These are phyloP conservation scores for Carpatolechia fugitivella DNA, from an alignment of 2,888 invertebrate species.

Conservation along the genomic window DNA sequence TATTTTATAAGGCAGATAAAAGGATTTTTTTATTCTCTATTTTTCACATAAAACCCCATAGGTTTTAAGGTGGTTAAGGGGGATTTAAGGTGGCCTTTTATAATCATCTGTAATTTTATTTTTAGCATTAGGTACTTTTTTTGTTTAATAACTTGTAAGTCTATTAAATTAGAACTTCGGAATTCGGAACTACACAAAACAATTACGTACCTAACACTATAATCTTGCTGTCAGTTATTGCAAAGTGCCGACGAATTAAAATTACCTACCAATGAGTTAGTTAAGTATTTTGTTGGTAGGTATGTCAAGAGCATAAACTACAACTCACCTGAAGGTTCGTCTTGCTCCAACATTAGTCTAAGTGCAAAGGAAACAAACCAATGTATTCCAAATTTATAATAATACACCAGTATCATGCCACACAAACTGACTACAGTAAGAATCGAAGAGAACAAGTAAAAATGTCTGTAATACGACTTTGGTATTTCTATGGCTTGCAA, in stretches of 20 bases:
- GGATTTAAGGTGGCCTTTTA: too few relatives aligned
- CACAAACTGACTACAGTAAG: slow-evolving; percentile 71
- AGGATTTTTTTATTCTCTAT: too few relatives aligned
- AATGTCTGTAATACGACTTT: slow-evolving; percentile 89
- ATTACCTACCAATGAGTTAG: background rate
- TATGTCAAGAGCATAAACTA: background rate
- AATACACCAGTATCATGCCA: slow-evolving; percentile 73
- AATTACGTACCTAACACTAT: too few relatives aligned
- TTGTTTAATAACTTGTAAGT: too few relatives aligned
- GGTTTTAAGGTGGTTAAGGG: too few relatives aligned
- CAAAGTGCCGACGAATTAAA: background rate
- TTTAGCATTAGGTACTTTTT: too few relatives aligned
- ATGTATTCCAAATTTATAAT: slow-evolving; percentile 67
- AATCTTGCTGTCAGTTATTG: background rate
- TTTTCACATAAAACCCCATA: too few relatives aligned
- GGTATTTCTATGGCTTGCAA: slow-evolving; percentile 82
- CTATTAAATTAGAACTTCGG: too few relatives aligned
- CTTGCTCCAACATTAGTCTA: slow-evolving; percentile 62
- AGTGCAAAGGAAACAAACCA: slow-evolving; percentile 66
- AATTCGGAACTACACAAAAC: too few relatives aligned
- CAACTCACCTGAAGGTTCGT: slow-evolving; percentile 74
- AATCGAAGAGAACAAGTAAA: slow-evolving; percentile 85
- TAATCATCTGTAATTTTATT: too few relatives aligned
- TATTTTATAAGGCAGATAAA: too few relatives aligned
- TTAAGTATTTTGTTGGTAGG: background rate